Base-by-base conservation (phyloP, 1,140 invertebrate species). In the Rhyacophila brunnea region DNA sequence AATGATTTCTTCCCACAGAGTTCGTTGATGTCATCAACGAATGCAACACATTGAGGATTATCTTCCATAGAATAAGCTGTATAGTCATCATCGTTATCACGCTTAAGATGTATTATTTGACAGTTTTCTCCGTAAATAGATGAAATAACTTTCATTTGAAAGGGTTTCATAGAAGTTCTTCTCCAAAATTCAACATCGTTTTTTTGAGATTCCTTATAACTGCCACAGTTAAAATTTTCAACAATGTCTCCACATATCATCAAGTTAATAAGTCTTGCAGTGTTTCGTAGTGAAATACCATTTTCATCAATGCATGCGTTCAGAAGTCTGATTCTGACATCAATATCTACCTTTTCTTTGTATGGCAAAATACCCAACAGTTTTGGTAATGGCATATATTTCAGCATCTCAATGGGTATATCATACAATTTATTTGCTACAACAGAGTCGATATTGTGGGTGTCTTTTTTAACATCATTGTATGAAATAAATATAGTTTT, bases 161-260 rank as follows among this genome's bases (percentile, higher is more conserved):
- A 1, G 6, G 4, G 11, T 42, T 19, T 17, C 42, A 18, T 3
- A 14, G 32, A 35, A 7, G 13, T 35, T 13, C 11, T 11, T 35
- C 45, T 20, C 13, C 45, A 6, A 13, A 36, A 23, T 45, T 45
- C 14, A 10, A 42, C 32, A 55, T 35, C 13, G 6, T 6, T 46
- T 46, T 45, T 17, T 45, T 9, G 32, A 28, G 23, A 9, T 9
- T 46, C 36, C 0, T 36, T 23, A 14, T 55, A 32, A 15, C 36
- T 36, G 19, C 45, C 43, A 18, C 35, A 46, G 14, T 19, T 45
- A 46, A 45, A 45, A 6, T 38, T 46, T 48, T 48, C 46, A 1
- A 48, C 45, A 11, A 57, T 44, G 35, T 57, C 48, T 19, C 47
- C 47, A 20, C 54, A 57, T 15, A 35, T 48, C 46, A 57, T 57